Base-by-base conservation (phyloP, 1,140 invertebrate genomes). In the Mactra quadrangularis region DNA sequence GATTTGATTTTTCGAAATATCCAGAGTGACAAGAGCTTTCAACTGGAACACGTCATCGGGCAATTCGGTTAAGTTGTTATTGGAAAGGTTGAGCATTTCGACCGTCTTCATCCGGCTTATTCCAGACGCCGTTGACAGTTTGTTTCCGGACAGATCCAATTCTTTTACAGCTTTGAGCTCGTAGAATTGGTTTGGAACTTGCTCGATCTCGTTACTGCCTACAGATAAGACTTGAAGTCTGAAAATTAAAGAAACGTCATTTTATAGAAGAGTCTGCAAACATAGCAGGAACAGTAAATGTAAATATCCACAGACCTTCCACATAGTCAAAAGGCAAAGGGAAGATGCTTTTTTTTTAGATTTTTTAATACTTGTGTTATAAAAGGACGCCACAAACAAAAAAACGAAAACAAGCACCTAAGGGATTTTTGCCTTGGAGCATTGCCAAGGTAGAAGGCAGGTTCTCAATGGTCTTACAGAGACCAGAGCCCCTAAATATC, bases 101-200 rank as follows among this genome's bases (percentile, higher is more conserved):
- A 87, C 84, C 15, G 78, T 81, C 45, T 84, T 84, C 19, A 91
- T 57, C 45, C 85, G 82, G 38, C 85, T 89, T 35, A 91, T 83
- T 13, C 75, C 84, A 15, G 75, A 64, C 15, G 83, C 86, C 0
- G 70, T 87, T 9, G 57, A 25, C 2, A 92, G 47, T 62, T 89
- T 88, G 75, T 92, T 92, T 27, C 86, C 87, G 29, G 87, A 87
- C 4, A 92, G 81, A 70, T 90, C 82, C 7, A 92, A 83, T 4
- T 76, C 86, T 53, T 85, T 86, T 2, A 88, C 59, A 3, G 84
- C 70, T 45, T 87, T 87, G 7, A 92, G 79, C n/a, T 89, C 87
- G n/a, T 87, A 85, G 59, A 92, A 88, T 11, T 88, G 82, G 17
- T 83, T 55, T 7, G 90, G 90, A 0, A 90, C 77, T 4, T 76